A percentile compares a stretch with the other conserved stretches of the same genome.
Evolutionary conservation across 30 jellyfish, hydroid and myxozoan species (phyloP).

Genomic region (Hydra vulgaris): DNA sequence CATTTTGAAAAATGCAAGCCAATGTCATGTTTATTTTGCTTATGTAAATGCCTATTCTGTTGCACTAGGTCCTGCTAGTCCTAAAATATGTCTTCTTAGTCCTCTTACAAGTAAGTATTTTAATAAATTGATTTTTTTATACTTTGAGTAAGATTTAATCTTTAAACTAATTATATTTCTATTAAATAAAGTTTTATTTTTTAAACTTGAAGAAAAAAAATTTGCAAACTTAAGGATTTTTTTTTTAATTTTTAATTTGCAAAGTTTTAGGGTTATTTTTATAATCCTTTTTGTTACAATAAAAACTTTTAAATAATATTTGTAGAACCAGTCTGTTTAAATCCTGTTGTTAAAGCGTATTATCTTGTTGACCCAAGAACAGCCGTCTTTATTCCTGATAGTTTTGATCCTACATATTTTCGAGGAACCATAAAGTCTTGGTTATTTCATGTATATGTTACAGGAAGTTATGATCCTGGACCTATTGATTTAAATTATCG

Average conservation of each 20-base stretch:
- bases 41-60: background rate
- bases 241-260: too few relatives aligned
- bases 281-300: too few relatives aligned
- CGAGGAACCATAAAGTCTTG: background rate
- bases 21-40: background rate
- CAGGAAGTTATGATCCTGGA: background rate
- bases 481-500: background rate
- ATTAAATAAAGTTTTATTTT: too few relatives aligned
- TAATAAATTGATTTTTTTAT: too few relatives aligned
- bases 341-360: background rate
- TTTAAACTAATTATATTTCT: too few relatives aligned
- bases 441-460: background rate
- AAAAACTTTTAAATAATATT: too few relatives aligned
- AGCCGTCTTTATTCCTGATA: background rate
- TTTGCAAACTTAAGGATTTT: too few relatives aligned
- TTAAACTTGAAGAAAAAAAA: too few relatives aligned
- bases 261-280: too few relatives aligned
- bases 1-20: background rate
- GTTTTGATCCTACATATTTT: background rate
- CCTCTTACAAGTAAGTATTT: background rate
- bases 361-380: background rate
- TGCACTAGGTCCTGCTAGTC: background rate
- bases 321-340: background rate
- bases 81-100: background rate
- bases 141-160: too few relatives aligned